Percentiles rank a stretch among this genome's conserved stretches.
phyloP scores from a whole-genome alignment of 2,888 invertebrate genomes.

The Cotesia congregata region DNA sequence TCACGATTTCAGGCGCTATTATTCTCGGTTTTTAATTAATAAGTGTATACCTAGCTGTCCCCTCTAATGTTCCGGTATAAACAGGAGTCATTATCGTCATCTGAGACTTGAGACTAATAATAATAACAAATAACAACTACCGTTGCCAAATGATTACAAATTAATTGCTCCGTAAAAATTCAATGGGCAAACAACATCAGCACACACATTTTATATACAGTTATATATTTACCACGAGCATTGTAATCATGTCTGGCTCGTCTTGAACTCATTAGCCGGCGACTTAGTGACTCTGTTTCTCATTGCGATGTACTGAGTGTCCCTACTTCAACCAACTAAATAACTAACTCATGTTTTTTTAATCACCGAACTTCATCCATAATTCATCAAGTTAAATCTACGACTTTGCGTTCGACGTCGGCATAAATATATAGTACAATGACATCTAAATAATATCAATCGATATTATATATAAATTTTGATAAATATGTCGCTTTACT shows the following conservation, averaged over 20 bases:
- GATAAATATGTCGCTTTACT: too few relatives aligned
- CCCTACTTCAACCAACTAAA: constrained; percentile 16
- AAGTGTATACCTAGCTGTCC: neutral
- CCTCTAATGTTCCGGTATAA: neutral
- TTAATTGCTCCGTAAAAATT: neutral
- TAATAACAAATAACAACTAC: neutral
- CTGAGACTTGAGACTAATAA: neutral
- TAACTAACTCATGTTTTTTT: constrained; percentile 39
- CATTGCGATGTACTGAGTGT: constrained; percentile 20
- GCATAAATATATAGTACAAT: neutral
- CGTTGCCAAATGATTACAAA: neutral
- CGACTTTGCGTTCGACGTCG: neutral
- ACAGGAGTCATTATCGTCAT: neutral
- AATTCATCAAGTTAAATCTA: constrained; percentile 29
- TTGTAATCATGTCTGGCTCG: constrained; percentile 1
- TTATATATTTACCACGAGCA: neutral
- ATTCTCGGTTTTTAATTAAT: neutral
- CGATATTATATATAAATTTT: neutral
- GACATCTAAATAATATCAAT: neutral
- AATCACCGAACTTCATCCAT: constrained; percentile 30
- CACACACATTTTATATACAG: neutral
- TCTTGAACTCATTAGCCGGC: constrained; percentile 29
- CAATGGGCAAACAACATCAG: neutral
- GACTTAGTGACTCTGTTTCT: constrained; percentile 11
- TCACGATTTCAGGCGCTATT: neutral